phyloP scores from a whole-genome alignment of 1,140 invertebrate genomes.

The Dolichoris vasculosae region DNA sequence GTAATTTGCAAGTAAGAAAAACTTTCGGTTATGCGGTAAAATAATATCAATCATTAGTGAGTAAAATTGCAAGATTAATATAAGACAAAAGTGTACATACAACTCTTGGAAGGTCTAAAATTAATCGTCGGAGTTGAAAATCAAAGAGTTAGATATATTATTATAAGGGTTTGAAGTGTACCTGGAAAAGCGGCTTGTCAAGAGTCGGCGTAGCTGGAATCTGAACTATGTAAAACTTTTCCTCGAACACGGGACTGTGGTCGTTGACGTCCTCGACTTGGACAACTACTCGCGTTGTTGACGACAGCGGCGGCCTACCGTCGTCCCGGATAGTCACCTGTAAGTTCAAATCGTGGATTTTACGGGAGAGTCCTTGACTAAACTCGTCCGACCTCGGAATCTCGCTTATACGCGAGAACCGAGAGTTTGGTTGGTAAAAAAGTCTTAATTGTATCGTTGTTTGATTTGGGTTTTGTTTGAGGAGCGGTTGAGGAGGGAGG shows the following conservation, averaged over 20 bases:
- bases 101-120: not conserved
- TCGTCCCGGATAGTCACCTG: constrained; percentile 88
- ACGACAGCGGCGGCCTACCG: constrained; percentile 83
- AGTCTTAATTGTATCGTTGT: too few species aligned
- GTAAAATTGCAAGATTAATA: not conserved
- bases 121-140: not conserved
- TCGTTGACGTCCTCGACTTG: constrained; percentile 90
- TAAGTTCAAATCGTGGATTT: constrained; percentile 52
- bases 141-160: not conserved
- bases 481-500: too few species aligned
- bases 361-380: too few species aligned
- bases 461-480: too few species aligned
- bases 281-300: constrained; percentile 88
- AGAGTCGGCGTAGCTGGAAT: constrained; percentile 78
- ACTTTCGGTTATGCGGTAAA: not conserved
- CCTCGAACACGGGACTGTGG: constrained; percentile 86
- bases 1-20: not conserved
- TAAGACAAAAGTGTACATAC: too few species aligned
- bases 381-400: too few species aligned
- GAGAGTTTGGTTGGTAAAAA: too few species aligned
- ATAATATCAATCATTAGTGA: not conserved
- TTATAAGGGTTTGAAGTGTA: constrained; percentile 59
- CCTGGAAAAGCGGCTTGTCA: constrained; percentile 80
- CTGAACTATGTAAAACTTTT: constrained; percentile 86
- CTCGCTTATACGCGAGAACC: too few species aligned